Evolutionary conservation across 2,888 invertebrate genomes (phyloP).

Genomic region (Ypsolopha sequella): DNA sequence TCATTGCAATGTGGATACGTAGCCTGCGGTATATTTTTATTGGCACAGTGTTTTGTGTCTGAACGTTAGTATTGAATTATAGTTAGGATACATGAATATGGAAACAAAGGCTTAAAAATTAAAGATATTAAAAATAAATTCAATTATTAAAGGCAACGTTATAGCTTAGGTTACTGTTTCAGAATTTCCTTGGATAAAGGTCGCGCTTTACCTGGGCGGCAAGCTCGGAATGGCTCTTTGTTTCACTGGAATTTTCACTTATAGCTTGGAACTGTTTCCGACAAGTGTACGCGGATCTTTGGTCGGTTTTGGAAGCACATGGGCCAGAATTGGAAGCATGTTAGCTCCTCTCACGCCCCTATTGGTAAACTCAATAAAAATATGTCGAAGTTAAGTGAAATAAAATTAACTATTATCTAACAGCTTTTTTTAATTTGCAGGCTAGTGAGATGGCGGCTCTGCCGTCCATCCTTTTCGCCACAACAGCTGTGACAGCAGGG

Average conservation of each 20-base stretch:
- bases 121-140: too few species aligned
- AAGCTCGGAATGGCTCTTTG: constrained; percentile 45
- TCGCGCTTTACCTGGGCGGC: constrained; percentile 35
- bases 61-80: constrained; percentile 29
- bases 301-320: constrained; percentile 41
- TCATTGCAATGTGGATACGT: constrained; percentile 40
- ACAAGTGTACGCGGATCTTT: constrained; percentile 49
- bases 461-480: constrained; percentile 40
- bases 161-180: constrained; percentile 16
- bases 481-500: constrained; percentile 32
- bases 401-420: background rate
- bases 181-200: constrained; percentile 41
- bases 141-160: too few species aligned
- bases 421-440: constrained; percentile 24
- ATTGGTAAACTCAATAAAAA: constrained; percentile 23
- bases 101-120: too few species aligned
- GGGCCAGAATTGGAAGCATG: constrained; percentile 47
- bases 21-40: constrained; percentile 31
- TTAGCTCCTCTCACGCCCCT: constrained; percentile 46
- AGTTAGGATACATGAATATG: background rate
- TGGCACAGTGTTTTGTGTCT: constrained; percentile 38
- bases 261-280: constrained; percentile 46
- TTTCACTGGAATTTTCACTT: constrained; percentile 48
- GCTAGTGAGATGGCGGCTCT: constrained; percentile 25
- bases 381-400: background rate